Evolutionary conservation across 1,140 invertebrate species (phyloP), one percentile per base, ranked within the genome.

Genomic region (Macrobrachium rosenbergii): DNA sequence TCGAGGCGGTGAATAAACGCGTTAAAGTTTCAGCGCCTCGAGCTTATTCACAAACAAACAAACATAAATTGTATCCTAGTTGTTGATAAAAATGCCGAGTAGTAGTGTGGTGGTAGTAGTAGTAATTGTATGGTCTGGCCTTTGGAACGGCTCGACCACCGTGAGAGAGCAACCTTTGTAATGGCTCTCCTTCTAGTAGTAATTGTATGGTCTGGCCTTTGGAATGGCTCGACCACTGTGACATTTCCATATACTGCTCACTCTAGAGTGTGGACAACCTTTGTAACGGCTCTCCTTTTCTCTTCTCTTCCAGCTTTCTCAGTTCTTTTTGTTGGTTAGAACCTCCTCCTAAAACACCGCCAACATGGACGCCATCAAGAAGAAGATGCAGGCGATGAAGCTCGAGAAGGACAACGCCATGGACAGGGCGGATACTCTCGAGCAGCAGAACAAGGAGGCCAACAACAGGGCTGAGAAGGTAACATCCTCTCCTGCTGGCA

Each of bases 371-470:
- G 97, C 97, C 93, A 99, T 99, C 95, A 99, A 99, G 96, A 99
- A 99, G 96, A 99, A 99, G 94, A 99, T 99, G 98, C 97, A 98
- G 94, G 97, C 97, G 93, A 99, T 99, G 98, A 99, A 99, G 96
- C 94, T 98, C 94, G 98, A 99, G 95, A 99, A 99, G 95, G 98
- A 99, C 93, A 98, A 98, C 93, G 98, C 98, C 91, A 95, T 98
- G 94, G 98, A 99, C 92, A 95, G 97, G 91, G 97, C 98, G 90
- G 96, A 95, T 94, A 93, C 95, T 94, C 96, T 97, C 91, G 98
- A 99, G 92, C 96, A 98, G 92, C 96, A 98, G 92, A 95, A 97
- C 92, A 95, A 96, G 90, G 98, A 99, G 93, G 97, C 96, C 91
- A 97, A 98, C 92, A 95, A 96, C 89, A 94, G 97, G 91, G 97